Base-by-base conservation (phyloP, 2,797 vertebrate genomes). In the Bradypodion pumilum region DNA sequence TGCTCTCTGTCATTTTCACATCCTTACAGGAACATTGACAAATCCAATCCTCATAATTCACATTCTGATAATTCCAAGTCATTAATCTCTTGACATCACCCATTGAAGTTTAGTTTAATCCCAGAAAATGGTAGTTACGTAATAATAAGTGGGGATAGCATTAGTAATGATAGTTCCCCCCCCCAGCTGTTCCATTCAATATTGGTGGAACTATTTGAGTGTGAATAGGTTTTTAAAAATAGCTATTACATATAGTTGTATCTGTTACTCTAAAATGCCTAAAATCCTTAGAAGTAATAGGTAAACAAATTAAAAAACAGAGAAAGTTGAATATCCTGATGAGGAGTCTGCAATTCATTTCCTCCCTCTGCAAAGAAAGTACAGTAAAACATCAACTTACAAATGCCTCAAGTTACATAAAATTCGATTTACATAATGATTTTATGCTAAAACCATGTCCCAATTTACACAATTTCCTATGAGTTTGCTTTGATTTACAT, bases 351-450 rank as follows among this genome's bases (percentile, higher is more conserved):
- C 19, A 44, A 56, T 44, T 44, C 15, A 40, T 69, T 80, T 62
- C 74, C 82, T n/a, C 4, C 0, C 12, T 82, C 84, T 80, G 78
- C 91, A 78, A 87, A 89, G 32, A 77, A 63, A 72, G 75, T n/a
- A n/a, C n/a, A n/a, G n/a, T n/a, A n/a, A n/a, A n/a, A n/a, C n/a
- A n/a, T n/a, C n/a, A n/a, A n/a, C n/a, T n/a, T n/a, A n/a, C n/a
- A n/a, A n/a, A n/a, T n/a, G n/a, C n/a, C n/a, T n/a, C n/a, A n/a
- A n/a, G n/a, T n/a, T n/a, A n/a, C n/a, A n/a, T n/a, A n/a, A n/a
- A n/a, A n/a, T n/a, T n/a, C n/a, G n/a, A n/a, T n/a, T n/a, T n/a
- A n/a, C n/a, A n/a, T n/a, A n/a, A n/a, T n/a, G n/a, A n/a, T n/a
- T n/a, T n/a, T n/a, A n/a, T n/a, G n/a, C n/a, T n/a, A n/a, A n/a